A percentile compares a stretch with the other conserved stretches of the same genome.
Conservation (phyloP, 2,113 vertebrate genomes). For the Cochlearius cochlearius region DNA sequence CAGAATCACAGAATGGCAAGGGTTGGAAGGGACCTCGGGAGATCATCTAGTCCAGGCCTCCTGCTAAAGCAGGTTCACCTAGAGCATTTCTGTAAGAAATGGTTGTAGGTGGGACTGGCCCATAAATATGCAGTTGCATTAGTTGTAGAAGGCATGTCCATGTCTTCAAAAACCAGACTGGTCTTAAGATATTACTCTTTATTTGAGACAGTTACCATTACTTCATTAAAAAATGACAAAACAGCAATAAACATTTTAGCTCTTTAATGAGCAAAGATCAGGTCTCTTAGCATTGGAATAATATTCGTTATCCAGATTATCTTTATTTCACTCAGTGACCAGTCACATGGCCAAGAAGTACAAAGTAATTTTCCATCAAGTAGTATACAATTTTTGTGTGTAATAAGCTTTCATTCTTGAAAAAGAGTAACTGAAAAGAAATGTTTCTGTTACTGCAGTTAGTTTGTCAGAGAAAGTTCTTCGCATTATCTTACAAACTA, state of each 20-base stretch:
- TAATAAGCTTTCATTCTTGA: conserved; percentile 87
- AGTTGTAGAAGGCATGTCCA: conserved; percentile 45
- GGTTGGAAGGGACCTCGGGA: too few relatives aligned
- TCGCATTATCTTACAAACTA: conserved; percentile 88
- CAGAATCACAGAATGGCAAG: too few relatives aligned
- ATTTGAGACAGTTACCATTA: conserved; percentile 75
- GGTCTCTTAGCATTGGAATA: conserved; percentile 82
- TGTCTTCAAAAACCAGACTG: conserved; percentile 72
- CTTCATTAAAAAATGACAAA: conserved; percentile 82
- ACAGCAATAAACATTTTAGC: conserved; percentile 85
- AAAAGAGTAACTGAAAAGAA: conserved; percentile 89
- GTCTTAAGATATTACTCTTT: conserved; percentile 76
- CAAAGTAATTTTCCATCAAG: conserved; percentile 83
- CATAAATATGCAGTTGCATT: neutral
- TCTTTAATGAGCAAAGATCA: conserved; percentile 88
- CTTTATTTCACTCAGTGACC: conserved; percentile 83
- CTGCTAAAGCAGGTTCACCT: too few relatives aligned
- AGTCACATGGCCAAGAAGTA: conserved; percentile 79
- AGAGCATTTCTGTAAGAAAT: neutral
- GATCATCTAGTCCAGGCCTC: too few relatives aligned
- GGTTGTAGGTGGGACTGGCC: neutral
- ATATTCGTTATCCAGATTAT: conserved; percentile 82
- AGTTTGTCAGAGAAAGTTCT: conserved; percentile 89
- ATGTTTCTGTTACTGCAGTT: conserved; percentile 88
- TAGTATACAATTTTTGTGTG: conserved; percentile 86